phyloP scores from a whole-genome alignment of 2,113 vertebrate species.

The Fregetta grallaria region DNA sequence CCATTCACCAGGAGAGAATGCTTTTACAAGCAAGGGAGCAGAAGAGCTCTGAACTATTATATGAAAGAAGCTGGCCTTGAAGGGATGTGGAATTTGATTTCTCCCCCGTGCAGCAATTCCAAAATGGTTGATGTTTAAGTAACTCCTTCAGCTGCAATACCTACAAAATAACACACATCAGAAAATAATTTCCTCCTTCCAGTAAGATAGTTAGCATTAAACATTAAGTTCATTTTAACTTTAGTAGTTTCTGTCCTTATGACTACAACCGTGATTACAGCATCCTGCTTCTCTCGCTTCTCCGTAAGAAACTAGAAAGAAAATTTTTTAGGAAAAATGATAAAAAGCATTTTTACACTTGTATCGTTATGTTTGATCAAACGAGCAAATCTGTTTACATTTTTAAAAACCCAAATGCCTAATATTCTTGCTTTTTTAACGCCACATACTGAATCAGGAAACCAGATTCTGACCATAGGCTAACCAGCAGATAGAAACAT shows the following conservation, averaged over 20 bases:
- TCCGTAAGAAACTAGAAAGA: background rate
- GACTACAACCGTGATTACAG: background rate
- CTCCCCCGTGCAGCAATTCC: background rate
- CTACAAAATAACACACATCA: background rate
- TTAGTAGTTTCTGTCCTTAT: background rate
- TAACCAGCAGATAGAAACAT: background rate
- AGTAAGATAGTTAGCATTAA: background rate
- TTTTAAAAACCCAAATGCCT: background rate
- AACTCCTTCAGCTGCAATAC: slow-evolving; percentile 31
- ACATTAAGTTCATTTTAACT: background rate
- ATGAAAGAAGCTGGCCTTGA: slow-evolving; percentile 1
- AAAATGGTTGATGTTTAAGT: background rate
- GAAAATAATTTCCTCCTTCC: slow-evolving; percentile 1
- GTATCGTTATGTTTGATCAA: background rate
- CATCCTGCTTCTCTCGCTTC: background rate
- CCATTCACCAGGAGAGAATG: slow-evolving; percentile 3
- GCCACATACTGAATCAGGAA: background rate
- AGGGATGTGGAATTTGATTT: slow-evolving; percentile 32
- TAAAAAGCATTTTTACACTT: background rate
- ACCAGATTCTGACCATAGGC: background rate
- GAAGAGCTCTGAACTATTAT: slow-evolving; percentile 5
- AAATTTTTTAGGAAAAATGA: background rate
- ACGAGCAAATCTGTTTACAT: background rate
- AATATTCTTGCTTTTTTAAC: background rate
- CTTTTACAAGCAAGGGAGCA: slow-evolving; percentile 39